These are phyloP conservation scores for Gandaritis pyraliata DNA, from an alignment of 2,888 invertebrate genomes.

Conservation along the genomic window DNA sequence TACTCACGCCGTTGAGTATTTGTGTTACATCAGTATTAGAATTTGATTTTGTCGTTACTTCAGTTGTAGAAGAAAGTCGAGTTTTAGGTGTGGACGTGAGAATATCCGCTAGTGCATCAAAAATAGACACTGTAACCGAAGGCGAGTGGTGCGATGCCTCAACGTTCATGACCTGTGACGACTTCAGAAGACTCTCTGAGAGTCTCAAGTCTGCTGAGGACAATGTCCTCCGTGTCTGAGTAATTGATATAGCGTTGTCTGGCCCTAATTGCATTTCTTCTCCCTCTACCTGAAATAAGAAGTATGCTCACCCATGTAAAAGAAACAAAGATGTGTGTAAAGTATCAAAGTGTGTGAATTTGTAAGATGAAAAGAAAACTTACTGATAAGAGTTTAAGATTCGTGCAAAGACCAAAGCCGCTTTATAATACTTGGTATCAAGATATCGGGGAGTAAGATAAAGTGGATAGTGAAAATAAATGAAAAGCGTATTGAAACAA, in stretches of 20 bases:
- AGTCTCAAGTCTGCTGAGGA: conserved; percentile 79
- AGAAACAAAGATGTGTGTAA: conserved; percentile 57
- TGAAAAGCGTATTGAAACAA: conserved; percentile 66
- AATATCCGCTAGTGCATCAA: conserved; percentile 84
- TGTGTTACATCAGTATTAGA: conserved; percentile 69
- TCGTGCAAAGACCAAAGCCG: conserved; percentile 82
- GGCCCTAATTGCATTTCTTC: conserved; percentile 83
- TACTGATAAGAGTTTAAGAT: conserved; percentile 48
- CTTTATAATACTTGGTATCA: conserved; percentile 75
- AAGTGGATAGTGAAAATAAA: conserved; percentile 48
- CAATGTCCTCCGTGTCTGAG: conserved; percentile 78
- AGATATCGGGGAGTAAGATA: conserved; percentile 48
- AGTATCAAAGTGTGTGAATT: conserved; percentile 37
- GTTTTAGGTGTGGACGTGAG: conserved; percentile 81
- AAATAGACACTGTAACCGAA: conserved; percentile 85
- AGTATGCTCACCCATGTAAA: conserved; percentile 82
- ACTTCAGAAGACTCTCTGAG: conserved; percentile 78
- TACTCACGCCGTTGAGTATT: conserved; percentile 82
- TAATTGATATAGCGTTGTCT: conserved; percentile 78
- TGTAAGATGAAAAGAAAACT: conserved; percentile 48
- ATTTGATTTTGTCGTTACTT: conserved; percentile 68
- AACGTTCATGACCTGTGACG: conserved; percentile 80
- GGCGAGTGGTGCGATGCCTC: conserved; percentile 84
- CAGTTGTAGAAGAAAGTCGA: conserved; percentile 73
- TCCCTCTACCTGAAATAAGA: conserved; percentile 84